Base-by-base conservation (phyloP, 2,113 vertebrate species). In the Oceanodroma tethys region DNA sequence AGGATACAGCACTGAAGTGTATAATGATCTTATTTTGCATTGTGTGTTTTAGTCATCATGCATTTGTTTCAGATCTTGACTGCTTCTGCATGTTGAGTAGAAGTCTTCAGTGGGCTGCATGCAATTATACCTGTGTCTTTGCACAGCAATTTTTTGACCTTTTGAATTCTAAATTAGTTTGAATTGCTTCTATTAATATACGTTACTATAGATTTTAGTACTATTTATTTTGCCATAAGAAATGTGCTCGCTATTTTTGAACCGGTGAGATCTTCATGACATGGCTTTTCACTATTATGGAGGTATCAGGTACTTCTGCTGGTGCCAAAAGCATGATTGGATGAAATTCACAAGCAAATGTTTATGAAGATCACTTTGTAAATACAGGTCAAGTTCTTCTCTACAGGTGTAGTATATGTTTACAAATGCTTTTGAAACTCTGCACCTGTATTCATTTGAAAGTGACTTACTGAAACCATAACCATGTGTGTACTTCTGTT, bases 251-350 rank as follows among this genome's bases (percentile, higher is more conserved):
- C 18, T 72, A 0, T 14, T 42, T 47, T 66, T 70, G 60, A 70
- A 14, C 27, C 40, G 27, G 13, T 58, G n/a, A 78, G n/a, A 13
- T 63, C 40, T 58, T 92, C 3, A 1, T 75, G 43, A 40, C 6
- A 6, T 42, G 34, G 26, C 20, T 16, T 74, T 25, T 86, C 19
- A 38, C 32, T 59, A 7, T 73, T 65, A 18, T 0, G 3, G 27
- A 26, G 21, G 15, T n/a, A 32, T 60, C 5, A 1, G 9, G 8
- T n/a, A 4, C 6, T 84, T 47, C 20, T 43, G 0, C 4, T 91
- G 22, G 8, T 63, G n/a, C 62, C 16, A 52, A 65, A 75, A 70
- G 16, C 1, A 3, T 5, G 9, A 25, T 1, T 50, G 56, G 55
- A 32, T 18, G 42, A 47, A 75, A 86, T 45, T 68, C 17, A 11